Evolutionary conservation across 2,113 vertebrate species (phyloP).

Genomic region (Hyla sarda): DNA sequence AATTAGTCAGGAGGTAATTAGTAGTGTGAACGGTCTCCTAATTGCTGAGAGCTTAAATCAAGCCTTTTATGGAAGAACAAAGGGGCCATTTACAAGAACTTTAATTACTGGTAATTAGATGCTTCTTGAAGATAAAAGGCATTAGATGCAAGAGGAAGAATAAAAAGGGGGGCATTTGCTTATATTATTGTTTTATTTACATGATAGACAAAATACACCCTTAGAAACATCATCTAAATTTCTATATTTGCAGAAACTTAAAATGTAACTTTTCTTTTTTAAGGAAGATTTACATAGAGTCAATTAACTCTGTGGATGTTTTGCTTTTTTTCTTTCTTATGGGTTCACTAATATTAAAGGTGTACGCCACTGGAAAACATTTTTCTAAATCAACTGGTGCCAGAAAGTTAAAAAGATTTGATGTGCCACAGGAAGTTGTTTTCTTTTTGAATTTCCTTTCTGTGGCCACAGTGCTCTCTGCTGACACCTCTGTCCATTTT

Average conservation of each 20-base stretch:
- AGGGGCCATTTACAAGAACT: conserved; percentile 22
- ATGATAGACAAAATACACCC: background rate
- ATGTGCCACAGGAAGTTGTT: too few relatives aligned
- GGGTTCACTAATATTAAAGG: too few relatives aligned
- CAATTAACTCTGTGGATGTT: background rate
- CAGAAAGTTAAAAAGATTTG: too few relatives aligned
- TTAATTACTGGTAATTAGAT: conserved; percentile 14
- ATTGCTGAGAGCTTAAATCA: conserved; percentile 4
- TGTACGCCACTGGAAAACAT: too few relatives aligned
- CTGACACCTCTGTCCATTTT: too few relatives aligned
- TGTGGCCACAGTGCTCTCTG: too few relatives aligned
- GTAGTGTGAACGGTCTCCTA: background rate
- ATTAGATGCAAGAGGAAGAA: background rate
- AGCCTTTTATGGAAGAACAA: conserved; percentile 22
- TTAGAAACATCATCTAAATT: background rate
- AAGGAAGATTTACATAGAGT: background rate
- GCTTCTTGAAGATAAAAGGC: conserved; percentile 15
- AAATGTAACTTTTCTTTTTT: background rate
- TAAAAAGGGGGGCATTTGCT: background rate
- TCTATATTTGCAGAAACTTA: background rate
- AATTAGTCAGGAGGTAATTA: conserved; percentile 41
- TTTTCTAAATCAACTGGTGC: too few relatives aligned
- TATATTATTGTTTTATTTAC: background rate
- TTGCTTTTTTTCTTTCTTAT: background rate
- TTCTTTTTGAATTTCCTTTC: too few relatives aligned